Percentiles rank a stretch among this genome's conserved stretches.
Evolutionary conservation across 2,888 invertebrate genomes (phyloP).

Genomic region (Pristionchus mayeri): DNA sequence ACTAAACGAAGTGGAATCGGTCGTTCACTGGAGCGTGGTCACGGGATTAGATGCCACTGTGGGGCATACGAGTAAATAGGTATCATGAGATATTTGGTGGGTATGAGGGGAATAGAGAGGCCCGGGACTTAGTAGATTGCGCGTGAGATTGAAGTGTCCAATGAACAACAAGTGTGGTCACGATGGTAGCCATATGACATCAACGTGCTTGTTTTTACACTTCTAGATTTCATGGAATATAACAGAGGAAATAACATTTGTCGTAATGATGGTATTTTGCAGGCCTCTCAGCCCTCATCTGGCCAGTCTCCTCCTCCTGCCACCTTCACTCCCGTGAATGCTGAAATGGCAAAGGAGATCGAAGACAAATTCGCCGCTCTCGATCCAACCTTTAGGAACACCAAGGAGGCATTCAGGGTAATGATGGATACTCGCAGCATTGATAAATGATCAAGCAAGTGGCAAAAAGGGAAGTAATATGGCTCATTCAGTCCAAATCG

Average conservation of each 20-base stretch:
- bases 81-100: background rate
- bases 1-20: no score
- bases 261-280: background rate
- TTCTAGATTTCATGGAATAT: no score
- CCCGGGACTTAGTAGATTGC: background rate
- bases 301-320: slow-evolving; percentile 6
- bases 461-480: background rate
- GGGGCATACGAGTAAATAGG: slow-evolving; percentile 8
- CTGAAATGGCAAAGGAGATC: slow-evolving; percentile 60
- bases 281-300: slow-evolving; percentile 39
- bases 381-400: slow-evolving; percentile 73
- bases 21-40: background rate
- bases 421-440: background rate
- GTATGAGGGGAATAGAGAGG: background rate
- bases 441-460: background rate
- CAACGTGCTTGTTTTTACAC: no score
- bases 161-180: background rate
- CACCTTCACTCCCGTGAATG: slow-evolving; percentile 22
- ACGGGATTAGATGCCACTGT: slow-evolving; percentile 2
- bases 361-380: slow-evolving; percentile 68
- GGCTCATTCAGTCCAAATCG: slow-evolving; percentile 69
- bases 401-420: slow-evolving; percentile 75
- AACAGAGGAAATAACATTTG: no score
- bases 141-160: background rate
- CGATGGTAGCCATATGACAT: background rate